Base-by-base conservation (phyloP, 2,797 vertebrate species). In the Fistularia commersonii region DNA sequence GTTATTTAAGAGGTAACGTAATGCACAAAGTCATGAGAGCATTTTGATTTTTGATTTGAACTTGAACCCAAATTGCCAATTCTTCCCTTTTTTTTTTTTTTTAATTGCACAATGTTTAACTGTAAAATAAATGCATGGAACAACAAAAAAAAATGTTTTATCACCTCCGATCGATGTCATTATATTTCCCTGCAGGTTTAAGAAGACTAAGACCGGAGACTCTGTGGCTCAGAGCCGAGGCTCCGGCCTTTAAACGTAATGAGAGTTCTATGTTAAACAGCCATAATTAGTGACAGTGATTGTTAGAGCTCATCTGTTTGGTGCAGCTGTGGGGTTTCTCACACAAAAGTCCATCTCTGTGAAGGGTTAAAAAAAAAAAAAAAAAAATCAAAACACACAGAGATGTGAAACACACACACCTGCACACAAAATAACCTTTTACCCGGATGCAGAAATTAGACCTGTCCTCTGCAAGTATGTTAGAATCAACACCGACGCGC, bases 201-300 rank as follows among this genome's bases (percentile, higher is more conserved):
- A 23, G 4, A 39, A 13, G 11, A 12, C 11, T 36, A 8, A 39
- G 47, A 4, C 4, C 4, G 4, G 23, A 23, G 23, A 23, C 23
- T 23, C 23, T 8, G 36, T 56, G 54, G 9, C 8, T 47, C 37
- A 36, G 51, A 52, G 38, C 33, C 45, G 41, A 1, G 48, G 50
- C 52, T 41, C 57, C 62, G 61, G 56, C 80, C 82, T 76, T 82
- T 72, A 72, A 72, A 76, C 51, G 48, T 72, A 84, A 81, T 83
- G 69, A 78, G 64, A 62, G 71, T 76, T 81, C 67, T 64, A 83
- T 87, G 82, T 82, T 88, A 81, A 87, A 87, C 76, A 85, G 82
- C 81, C 54, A 6, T 85, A 86, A 88, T 84, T 85, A 85, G 76
- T 66, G 74, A 53, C 72, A 66, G 51, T 84, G 74, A 86, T 82